A percentile compares a stretch with the other conserved stretches of the same genome.
phyloP scores from a whole-genome alignment of 2,888 invertebrate genomes.

The Epistrophella euchroma region DNA sequence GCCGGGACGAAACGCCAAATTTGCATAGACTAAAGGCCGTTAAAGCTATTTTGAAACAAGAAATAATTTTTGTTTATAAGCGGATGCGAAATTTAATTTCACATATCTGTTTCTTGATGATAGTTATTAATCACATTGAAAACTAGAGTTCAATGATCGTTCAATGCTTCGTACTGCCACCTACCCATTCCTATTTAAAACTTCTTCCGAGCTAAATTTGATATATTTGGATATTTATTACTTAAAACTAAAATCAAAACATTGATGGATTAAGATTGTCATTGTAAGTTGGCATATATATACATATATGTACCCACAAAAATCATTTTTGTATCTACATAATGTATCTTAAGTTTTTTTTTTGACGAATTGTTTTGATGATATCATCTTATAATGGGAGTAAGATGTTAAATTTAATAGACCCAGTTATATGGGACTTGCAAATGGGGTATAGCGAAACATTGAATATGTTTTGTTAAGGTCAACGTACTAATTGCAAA shows the following conservation, averaged over 20 bases:
- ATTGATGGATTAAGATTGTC: slow-evolving; percentile 13
- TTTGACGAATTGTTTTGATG: not conserved
- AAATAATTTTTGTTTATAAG: not conserved
- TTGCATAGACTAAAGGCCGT: no score
- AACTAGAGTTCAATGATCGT: slow-evolving; percentile 13
- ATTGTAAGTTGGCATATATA: no score
- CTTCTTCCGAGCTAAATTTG: not conserved
- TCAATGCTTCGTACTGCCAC: not conserved
- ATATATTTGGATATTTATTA: not conserved
- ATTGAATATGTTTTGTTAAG: no score
- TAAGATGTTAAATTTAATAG: no score
- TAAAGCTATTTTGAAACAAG: no score
- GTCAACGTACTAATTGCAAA: no score
- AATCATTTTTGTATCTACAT: no score
- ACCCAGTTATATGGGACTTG: no score
- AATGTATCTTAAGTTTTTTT: no score
- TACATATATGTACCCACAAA: not conserved
- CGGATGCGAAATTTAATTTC: not conserved
- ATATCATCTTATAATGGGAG: not conserved
- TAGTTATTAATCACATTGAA: not conserved
- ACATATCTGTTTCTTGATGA: not conserved
- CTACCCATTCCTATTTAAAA: not conserved
- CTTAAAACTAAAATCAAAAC: not conserved
- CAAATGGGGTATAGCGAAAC: no score
- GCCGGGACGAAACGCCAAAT: no score